Conservation (phyloP, 2,888 invertebrate genomes). For the Temnothorax rugatulus region DNA sequence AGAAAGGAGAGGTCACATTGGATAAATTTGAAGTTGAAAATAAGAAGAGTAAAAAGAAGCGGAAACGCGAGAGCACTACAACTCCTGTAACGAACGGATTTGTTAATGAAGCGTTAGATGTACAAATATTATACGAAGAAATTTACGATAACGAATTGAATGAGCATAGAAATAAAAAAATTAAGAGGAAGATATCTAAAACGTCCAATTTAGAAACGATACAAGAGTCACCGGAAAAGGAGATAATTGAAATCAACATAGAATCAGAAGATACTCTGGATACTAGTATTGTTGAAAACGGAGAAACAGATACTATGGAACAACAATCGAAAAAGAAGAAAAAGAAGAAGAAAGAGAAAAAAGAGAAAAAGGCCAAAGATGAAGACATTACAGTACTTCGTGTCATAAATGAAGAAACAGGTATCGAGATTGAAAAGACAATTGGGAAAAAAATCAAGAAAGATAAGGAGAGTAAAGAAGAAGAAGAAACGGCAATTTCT, state of each 20-base stretch:
- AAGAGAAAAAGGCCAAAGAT: not conserved
- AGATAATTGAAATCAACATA: slow-evolving; percentile 11
- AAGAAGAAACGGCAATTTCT: not conserved
- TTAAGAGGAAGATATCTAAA: slow-evolving; percentile 73
- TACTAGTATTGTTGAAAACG: slow-evolving; percentile 26
- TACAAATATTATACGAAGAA: slow-evolving; percentile 74
- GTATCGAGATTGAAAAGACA: slow-evolving; percentile 17
- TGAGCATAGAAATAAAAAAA: slow-evolving; percentile 76
- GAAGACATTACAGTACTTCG: not conserved
- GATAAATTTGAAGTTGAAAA: slow-evolving; percentile 83
- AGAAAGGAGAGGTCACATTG: slow-evolving; percentile 75
- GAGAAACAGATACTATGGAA: slow-evolving; percentile 14
- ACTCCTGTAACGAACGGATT: slow-evolving; percentile 69
- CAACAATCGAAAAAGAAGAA: slow-evolving; percentile 42
- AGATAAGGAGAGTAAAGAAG: not conserved
- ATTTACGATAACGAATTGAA: slow-evolving; percentile 80
- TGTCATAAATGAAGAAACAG: not conserved
- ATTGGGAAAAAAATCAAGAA: not conserved
- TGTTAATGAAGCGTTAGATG: slow-evolving; percentile 80
- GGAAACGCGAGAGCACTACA: slow-evolving; percentile 53
- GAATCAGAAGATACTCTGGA: slow-evolving; percentile 7
- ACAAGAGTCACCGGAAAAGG: slow-evolving; percentile 75
- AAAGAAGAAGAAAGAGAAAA: slow-evolving; percentile 19
- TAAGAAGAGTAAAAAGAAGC: slow-evolving; percentile 76
- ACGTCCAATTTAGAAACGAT: slow-evolving; percentile 80